Conservation (phyloP, 2,797 vertebrate species). For the Lithobates pipiens region DNA sequence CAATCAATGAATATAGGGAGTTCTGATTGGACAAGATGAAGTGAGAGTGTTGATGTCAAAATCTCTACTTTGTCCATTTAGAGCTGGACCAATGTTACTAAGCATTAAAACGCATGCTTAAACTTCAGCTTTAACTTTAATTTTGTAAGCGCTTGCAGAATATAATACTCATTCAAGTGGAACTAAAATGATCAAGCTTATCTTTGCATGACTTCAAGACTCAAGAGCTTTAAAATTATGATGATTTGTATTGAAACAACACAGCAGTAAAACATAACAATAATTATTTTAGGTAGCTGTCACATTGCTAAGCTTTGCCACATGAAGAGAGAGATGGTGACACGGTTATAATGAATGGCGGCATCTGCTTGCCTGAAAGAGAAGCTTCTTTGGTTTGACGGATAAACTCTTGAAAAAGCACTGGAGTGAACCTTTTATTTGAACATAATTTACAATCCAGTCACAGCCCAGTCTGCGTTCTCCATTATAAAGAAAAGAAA, state of each 20-base stretch:
- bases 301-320: not conserved
- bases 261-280: not conserved
- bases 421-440: constrained; percentile 27
- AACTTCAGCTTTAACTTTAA: too few species aligned
- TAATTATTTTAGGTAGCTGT: not conserved
- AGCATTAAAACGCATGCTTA: too few species aligned
- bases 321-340: not conserved
- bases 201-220: too few species aligned
- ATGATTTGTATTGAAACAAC: not conserved
- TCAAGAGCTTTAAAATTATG: too few species aligned
- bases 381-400: not conserved
- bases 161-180: too few species aligned
- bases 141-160: too few species aligned
- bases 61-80: too few species aligned
- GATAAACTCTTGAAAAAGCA: constrained; percentile 18
- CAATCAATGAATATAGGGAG: too few species aligned
- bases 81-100: too few species aligned
- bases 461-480: constrained; percentile 53
- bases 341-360: not conserved
- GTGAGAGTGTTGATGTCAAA: too few species aligned
- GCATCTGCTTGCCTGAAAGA: not conserved
- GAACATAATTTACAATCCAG: constrained; percentile 57
- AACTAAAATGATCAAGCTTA: too few species aligned
- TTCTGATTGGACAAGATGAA: too few species aligned
- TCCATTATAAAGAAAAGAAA: constrained; percentile 43